Conservation (phyloP, 2,888 invertebrate species). For the Cylloceria caligata region DNA sequence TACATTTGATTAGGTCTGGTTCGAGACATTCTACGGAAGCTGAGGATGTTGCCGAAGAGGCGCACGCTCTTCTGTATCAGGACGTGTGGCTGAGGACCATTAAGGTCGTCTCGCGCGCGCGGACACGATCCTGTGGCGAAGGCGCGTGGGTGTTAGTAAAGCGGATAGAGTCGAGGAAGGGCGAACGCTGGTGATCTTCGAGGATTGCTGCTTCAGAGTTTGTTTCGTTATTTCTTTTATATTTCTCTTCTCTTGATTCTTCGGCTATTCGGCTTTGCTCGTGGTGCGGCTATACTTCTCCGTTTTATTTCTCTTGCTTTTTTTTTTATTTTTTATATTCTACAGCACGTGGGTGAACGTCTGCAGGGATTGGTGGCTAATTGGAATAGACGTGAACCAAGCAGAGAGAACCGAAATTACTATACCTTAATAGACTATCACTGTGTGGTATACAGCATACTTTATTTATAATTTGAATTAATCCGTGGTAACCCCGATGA, state of each 20-base stretch:
- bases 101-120: slow-evolving; percentile 49
- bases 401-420: slow-evolving; percentile 53
- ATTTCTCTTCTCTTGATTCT: slow-evolving; percentile 14
- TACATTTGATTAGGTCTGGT: not conserved
- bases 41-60: slow-evolving; percentile 13
- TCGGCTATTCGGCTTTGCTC: slow-evolving; percentile 26
- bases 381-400: slow-evolving; percentile 66
- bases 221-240: slow-evolving; percentile 38
- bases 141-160: slow-evolving; percentile 65
- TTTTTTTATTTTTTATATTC: slow-evolving; percentile 40
- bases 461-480: slow-evolving; percentile 13
- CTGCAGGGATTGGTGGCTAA: slow-evolving; percentile 62
- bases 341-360: slow-evolving; percentile 62
- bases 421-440: slow-evolving; percentile 44
- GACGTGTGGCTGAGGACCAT: slow-evolving; percentile 51
- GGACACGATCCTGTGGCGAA: slow-evolving; percentile 57
- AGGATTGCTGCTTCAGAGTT: slow-evolving; percentile 45
- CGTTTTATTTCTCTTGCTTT: slow-evolving; percentile 1
- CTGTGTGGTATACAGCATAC: slow-evolving; percentile 26
- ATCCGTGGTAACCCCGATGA: not conserved
- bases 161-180: slow-evolving; percentile 57
- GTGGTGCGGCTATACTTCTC: slow-evolving; percentile 6
- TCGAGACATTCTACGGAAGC: slow-evolving; percentile 41
- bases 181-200: slow-evolving; percentile 50
- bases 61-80: slow-evolving; percentile 2